Conservation (phyloP, 2,113 vertebrate species). For the Mirza zaza region DNA sequence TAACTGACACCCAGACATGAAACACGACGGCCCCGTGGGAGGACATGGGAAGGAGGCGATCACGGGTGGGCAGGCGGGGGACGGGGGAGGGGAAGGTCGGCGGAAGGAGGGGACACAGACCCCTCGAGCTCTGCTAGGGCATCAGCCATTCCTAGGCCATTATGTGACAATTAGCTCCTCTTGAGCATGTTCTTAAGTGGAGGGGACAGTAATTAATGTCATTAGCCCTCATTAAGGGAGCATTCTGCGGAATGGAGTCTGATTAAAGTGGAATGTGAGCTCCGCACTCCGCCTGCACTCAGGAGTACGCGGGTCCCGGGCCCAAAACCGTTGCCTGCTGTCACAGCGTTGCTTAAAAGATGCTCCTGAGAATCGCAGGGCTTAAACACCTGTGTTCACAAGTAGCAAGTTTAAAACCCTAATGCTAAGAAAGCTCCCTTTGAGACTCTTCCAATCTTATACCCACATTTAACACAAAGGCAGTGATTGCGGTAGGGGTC, state of each 20-base stretch:
- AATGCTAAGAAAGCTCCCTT: fast-evolving
- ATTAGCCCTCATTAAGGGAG: conserved; percentile 60
- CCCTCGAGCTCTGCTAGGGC: background rate
- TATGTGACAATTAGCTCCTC: conserved; percentile 20
- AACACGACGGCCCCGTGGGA: fast-evolving
- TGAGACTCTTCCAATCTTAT: background rate
- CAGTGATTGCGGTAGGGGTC: fast-evolving
- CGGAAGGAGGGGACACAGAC: fast-evolving
- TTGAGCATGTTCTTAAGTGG: conserved; percentile 21
- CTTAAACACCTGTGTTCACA: background rate
- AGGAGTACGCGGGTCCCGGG: background rate
- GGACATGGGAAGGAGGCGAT: fast-evolving
- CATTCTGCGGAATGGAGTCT: background rate
- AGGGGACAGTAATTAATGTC: conserved; percentile 51
- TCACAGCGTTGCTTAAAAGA: fast-evolving
- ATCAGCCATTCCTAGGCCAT: background rate
- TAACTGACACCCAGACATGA: fast-evolving
- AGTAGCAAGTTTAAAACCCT: fast-evolving
- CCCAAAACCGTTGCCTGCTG: fast-evolving
- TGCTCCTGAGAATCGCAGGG: fast-evolving
- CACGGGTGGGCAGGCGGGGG: fast-evolving
- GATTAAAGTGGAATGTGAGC: background rate
- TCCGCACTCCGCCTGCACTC: background rate
- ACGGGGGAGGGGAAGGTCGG: fast-evolving
- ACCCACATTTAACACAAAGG: fast-evolving